Base-by-base conservation (phyloP, 2,888 invertebrate species). In the Agrotis segetum region DNA sequence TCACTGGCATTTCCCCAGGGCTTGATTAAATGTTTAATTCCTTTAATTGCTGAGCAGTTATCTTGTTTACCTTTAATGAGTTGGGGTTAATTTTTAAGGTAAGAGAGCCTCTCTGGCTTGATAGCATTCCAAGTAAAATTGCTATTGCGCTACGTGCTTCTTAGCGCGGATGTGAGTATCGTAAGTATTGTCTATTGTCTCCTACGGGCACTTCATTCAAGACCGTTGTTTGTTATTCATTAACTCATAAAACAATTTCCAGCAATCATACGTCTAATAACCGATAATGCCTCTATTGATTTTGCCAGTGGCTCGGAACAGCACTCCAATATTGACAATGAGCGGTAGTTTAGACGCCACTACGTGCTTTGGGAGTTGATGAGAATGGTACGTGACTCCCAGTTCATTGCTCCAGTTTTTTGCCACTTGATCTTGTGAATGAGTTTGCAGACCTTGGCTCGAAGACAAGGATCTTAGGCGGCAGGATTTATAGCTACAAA, bases 361-460 rank as follows among this genome's bases (percentile, higher is more conserved):
- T 93, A 96, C 96, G 95, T 96, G 96, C 92, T 86, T 85, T 79
- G 95, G 81, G 90, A 92, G 88, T 90, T 92, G 94, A 96, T 95
- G 93, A 94, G 91, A 90, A 86, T 88, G 87, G 90, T 93, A 95
- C 95, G 95, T 95, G 95, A 94, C 93, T 93, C 88, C 88, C 91
- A 92, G 96, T 96, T 95, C 95, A 93, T 95, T 94, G 95, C 95
- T 95, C 96, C 87, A 96, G 91, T 96, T 96, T 95, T 95, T 95
- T 95, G 91, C 92, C 89, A 91, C 90, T 92, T 92, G 92, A 93
- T 94, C 95, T 94, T 91, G 92, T 94, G 94, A 94, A 95, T 94
- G 94, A 94, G 93, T 92, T 91, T 91, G 90, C 92, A 91, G 92
- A 92, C 93, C 92, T 93, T 93, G 92, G 91, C 87, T 88, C 87